Conservation (phyloP, 2,888 invertebrate genomes). For the Archips crataeganus region DNA sequence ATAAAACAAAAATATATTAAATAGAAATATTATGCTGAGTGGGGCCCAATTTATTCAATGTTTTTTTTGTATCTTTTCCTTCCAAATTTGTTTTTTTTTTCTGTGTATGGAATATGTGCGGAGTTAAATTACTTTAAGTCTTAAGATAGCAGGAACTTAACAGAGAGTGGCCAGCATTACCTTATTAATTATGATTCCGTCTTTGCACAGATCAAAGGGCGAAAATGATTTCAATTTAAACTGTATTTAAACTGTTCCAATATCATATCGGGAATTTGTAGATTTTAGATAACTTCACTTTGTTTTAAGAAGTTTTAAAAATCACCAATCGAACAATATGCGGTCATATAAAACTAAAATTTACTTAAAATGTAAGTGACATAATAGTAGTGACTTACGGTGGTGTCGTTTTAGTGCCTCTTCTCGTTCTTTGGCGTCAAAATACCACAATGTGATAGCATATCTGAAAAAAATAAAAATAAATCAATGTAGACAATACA, state of each 20-base stretch:
- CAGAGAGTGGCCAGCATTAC: not conserved
- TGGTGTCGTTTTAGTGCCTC: conserved; percentile 88
- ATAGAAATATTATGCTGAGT: too few species aligned
- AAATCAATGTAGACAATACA: not conserved
- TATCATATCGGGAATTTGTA: too few species aligned
- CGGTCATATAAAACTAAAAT: not conserved
- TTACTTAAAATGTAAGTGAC: too few species aligned
- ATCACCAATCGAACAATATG: not conserved
- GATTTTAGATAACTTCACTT: too few species aligned
- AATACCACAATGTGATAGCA: conserved; percentile 97
- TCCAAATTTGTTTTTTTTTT: too few species aligned
- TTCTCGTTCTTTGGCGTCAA: conserved; percentile 93
- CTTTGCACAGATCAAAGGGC: not conserved
- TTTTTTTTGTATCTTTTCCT: too few species aligned
- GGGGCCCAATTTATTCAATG: too few species aligned
- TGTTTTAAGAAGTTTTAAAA: not conserved
- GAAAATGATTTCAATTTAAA: not conserved
- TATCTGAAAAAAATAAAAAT: conserved; percentile 84
- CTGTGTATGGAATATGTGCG: too few species aligned
- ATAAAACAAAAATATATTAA: too few species aligned
- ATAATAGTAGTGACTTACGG: conserved; percentile 60
- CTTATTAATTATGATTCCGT: not conserved
- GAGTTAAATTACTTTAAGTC: too few species aligned
- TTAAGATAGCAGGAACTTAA: too few species aligned
- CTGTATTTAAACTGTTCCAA: too few species aligned